Evolutionary conservation across 2,797 vertebrate genomes (phyloP), one percentile per base, ranked within the genome.

Genomic region (Micrastur ruficollis): DNA sequence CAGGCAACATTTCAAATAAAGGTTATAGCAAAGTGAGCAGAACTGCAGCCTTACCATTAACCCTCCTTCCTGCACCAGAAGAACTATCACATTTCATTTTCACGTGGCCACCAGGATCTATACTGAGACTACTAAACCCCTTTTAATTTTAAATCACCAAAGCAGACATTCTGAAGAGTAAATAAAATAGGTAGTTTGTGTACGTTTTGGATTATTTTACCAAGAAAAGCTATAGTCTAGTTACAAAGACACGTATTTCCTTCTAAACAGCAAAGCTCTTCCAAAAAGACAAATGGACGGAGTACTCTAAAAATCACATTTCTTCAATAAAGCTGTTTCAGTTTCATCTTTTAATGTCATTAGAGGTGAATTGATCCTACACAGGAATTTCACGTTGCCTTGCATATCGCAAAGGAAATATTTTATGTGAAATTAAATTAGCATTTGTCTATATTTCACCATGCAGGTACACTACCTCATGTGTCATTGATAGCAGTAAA

Each of bases 391-490:
- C 76, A 21, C 70, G 61, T 68, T 40, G 31, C 32, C 55, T 87
- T 70, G 36, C 19, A 27, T 76, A 26, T 68, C 1, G 0, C 68
- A 87, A 63, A 72, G 47, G n/a, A 90, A 80, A 42, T 89, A 88
- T 50, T 80, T 96, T 40, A 72, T 11, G 14, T 62, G 52, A 93
- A 66, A 81, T 82, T 75, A 87, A 93, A 95, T 84, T 38, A 93
- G 29, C 63, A 82, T 90, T 96, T 92, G 49, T 82, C 86, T 90
- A 9, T 63, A 88, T 80, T 92, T 93, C 94, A 87, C 68, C 50
- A 32, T 2, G 34, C 71, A 91, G 59, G 27, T 58, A 80, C 25
- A n/a, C 21, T 58, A 70, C 56, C 63, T 93, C 66, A 3, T 49
- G 67, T 79, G 82, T 38, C 89, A 86, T 0, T 49, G 84, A 68